These are phyloP conservation scores for Temnothorax unifasciatus DNA, from an alignment of 2,888 invertebrate genomes.

Conservation along the genomic window DNA sequence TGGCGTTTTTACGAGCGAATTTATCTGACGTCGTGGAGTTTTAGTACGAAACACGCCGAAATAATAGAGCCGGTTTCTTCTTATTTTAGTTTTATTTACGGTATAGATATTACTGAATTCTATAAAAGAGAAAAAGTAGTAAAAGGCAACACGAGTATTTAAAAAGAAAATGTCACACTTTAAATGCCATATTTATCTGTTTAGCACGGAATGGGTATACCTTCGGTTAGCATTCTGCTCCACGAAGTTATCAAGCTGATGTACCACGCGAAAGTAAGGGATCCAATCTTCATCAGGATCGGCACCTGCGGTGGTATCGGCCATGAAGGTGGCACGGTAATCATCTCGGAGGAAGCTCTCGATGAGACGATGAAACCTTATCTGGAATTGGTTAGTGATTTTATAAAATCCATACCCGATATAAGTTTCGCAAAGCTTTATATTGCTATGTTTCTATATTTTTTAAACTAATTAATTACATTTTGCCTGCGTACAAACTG, in stretches of 20 bases:
- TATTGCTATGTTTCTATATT: neutral
- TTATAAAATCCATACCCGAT: neutral
- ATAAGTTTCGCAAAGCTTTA: neutral
- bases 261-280: conserved; percentile 95
- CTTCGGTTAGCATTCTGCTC: conserved; percentile 97
- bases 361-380: conserved; percentile 94
- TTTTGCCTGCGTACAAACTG: neutral
- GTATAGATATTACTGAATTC: neutral
- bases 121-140: neutral
- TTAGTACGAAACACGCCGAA: neutral
- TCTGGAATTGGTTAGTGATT: conserved; percentile 92
- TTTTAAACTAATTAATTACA: neutral
- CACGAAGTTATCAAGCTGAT: conserved; percentile 99
- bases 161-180: neutral
- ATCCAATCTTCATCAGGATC: conserved; percentile 97
- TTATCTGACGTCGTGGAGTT: neutral
- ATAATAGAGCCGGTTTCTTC: neutral
- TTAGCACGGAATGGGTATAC: conserved; percentile 99
- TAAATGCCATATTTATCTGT: conserved; percentile 30
- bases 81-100: neutral
- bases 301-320: conserved; percentile 98
- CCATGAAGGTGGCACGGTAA: conserved; percentile 96
- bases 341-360: conserved; percentile 96
- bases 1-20: neutral
- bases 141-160: neutral